Percentiles rank a stretch among this genome's conserved stretches.
phyloP scores from a whole-genome alignment of 2,797 vertebrate species.

The Mus caroli region DNA sequence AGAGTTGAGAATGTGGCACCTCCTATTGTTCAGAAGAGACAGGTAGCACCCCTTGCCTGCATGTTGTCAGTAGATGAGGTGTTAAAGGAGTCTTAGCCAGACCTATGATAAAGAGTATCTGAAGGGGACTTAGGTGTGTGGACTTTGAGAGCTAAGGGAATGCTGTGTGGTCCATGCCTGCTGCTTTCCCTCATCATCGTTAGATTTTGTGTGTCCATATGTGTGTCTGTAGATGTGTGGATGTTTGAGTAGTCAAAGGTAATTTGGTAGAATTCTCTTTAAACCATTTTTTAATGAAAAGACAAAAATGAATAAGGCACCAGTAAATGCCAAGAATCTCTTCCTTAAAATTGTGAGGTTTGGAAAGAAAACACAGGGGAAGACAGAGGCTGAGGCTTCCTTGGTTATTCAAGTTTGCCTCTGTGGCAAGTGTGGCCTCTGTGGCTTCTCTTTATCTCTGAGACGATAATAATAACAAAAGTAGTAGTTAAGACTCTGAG shows the following conservation, averaged over 20 bases:
- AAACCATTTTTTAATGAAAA: not conserved
- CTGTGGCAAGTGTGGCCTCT: not conserved
- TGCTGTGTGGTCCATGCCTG: not conserved
- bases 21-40: not conserved
- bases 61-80: not conserved
- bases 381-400: not conserved
- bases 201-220: not conserved
- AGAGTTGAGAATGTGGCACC: not conserved
- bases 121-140: not conserved
- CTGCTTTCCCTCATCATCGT: not conserved
- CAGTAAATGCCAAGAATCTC: not conserved
- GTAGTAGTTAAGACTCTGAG: not conserved
- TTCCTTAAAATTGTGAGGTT: conserved; percentile 11
- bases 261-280: not conserved
- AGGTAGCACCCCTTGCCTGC: not conserved
- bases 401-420: not conserved
- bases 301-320: not conserved
- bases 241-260: not conserved
- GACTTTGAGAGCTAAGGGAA: not conserved
- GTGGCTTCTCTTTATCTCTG: conserved; percentile 16
- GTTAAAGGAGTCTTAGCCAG: not conserved
- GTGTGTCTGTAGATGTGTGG: not conserved
- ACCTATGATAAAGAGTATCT: not conserved
- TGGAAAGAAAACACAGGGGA: not conserved
- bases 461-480: not conserved